Percentiles rank a stretch among this genome's conserved stretches.
Conservation (phyloP, 2,888 invertebrate genomes). For the Drosophila mimica region DNA sequence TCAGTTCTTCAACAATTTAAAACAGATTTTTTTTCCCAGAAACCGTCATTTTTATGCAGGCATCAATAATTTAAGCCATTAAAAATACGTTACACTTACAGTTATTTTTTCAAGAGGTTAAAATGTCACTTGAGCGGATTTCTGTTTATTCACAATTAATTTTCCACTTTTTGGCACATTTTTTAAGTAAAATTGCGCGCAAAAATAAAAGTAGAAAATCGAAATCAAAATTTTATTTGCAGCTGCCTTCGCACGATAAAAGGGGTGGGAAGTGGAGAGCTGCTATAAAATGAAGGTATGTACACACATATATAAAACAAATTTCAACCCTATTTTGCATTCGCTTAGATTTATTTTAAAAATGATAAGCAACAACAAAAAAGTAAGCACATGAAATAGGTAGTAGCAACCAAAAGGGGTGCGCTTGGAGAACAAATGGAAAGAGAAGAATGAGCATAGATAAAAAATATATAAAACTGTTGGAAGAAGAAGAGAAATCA, state of each 20-base stretch:
- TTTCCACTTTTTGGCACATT: conserved; percentile 44
- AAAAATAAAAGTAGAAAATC: conserved; percentile 25
- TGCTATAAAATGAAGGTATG: conserved; percentile 55
- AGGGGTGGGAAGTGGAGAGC: conserved; percentile 66
- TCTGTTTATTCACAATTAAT: conserved; percentile 44
- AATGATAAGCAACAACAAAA: conserved; percentile 64
- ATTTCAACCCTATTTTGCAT: conserved; percentile 78
- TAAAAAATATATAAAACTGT: conserved; percentile 24
- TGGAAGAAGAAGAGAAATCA: conserved; percentile 19
- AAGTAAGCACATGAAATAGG: conserved; percentile 49
- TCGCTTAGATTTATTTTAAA: conserved; percentile 25
- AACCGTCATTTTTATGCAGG: conserved; percentile 62
- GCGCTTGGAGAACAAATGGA: conserved; percentile 18
- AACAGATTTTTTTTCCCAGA: conserved; percentile 37
- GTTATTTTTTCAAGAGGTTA: conserved; percentile 66
- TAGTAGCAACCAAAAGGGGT: conserved; percentile 36
- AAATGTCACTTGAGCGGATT: conserved; percentile 79
- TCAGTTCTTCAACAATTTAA: conserved; percentile 45
- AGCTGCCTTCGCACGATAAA: conserved; percentile 57
- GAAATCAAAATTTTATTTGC: conserved; percentile 41
- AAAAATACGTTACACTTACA: conserved; percentile 70
- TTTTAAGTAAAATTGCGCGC: conserved; percentile 68
- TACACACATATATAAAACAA: conserved; percentile 22
- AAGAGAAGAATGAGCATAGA: conserved; percentile 13
- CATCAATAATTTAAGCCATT: conserved; percentile 46